Percentiles rank a stretch among this genome's conserved stretches.
Conservation (phyloP, 64 coral and sea anemone genomes). For the Stichodactyla helianthus region DNA sequence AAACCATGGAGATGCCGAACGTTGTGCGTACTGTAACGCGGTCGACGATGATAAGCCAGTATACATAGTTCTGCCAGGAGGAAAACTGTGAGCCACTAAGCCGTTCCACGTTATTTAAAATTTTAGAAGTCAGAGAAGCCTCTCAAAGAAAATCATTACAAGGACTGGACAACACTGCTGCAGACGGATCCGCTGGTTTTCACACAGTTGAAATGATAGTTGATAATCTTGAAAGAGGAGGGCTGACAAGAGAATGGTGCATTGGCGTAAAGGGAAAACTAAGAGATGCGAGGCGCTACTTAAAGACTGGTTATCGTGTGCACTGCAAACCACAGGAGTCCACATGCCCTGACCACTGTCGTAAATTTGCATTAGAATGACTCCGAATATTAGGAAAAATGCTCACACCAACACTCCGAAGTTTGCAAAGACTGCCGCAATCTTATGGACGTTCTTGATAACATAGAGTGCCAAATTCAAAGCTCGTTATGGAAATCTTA, state of each 20-base stretch:
- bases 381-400: not conserved
- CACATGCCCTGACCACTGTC: slow-evolving; percentile 29
- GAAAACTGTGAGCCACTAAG: too few relatives aligned
- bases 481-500: slow-evolving; percentile 26
- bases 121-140: too few relatives aligned
- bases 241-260: too few relatives aligned
- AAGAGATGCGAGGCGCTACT: slow-evolving; percentile 27
- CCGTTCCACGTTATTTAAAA: too few relatives aligned
- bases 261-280: too few relatives aligned
- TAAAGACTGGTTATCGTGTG: too few relatives aligned
- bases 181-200: not conserved
- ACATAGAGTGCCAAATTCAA: slow-evolving; percentile 1
- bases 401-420: not conserved
- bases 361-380: slow-evolving; percentile 23
- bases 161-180: slow-evolving; percentile 40
- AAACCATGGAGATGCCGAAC: too few relatives aligned
- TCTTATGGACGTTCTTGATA: not conserved
- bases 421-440: not conserved
- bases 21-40: too few relatives aligned
- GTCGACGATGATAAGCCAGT: too few relatives aligned
- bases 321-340: slow-evolving; percentile 34
- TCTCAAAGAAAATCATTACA: too few relatives aligned
- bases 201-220: not conserved
- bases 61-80: too few relatives aligned
- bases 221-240: slow-evolving; percentile 44